Evolutionary conservation across 2,797 vertebrate genomes (phyloP).

Genomic region (Hozukius guyotensis): DNA sequence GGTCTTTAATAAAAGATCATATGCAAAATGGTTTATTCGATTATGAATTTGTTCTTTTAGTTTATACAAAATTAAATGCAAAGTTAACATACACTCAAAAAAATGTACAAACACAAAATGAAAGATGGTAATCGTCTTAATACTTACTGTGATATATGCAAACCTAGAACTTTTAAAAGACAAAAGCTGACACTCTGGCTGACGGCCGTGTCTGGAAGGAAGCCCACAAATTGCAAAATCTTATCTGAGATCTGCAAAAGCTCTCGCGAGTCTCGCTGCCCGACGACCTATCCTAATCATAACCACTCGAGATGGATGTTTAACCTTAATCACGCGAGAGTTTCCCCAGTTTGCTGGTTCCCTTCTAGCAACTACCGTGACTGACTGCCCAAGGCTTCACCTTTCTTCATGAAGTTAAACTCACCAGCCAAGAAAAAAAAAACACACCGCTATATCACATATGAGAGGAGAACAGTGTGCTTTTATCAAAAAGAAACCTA

Average conservation of each 20-base stretch:
- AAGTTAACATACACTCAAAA: constrained; percentile 23
- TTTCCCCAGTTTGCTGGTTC: too few species aligned
- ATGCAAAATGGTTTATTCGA: constrained; percentile 47
- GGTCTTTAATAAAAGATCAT: neutral
- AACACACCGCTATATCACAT: constrained; percentile 4
- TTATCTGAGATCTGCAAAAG: too few species aligned
- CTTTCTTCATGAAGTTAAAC: neutral
- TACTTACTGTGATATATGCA: constrained; percentile 36
- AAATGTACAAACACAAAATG: constrained; percentile 31
- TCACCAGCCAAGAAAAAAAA: neutral
- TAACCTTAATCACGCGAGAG: too few species aligned
- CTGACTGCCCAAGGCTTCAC: neutral
- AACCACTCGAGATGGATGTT: too few species aligned
- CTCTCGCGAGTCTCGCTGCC: too few species aligned
- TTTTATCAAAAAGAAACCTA: constrained; percentile 26
- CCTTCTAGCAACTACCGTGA: neutral
- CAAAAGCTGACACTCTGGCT: neutral
- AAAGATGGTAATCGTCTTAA: constrained; percentile 27
- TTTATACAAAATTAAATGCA: constrained; percentile 36
- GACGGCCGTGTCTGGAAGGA: too few species aligned
- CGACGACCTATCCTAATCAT: too few species aligned
- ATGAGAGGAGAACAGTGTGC: constrained; percentile 2
- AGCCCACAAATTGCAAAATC: too few species aligned
- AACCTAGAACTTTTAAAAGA: neutral
- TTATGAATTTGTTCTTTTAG: neutral